Evolutionary conservation across 2,797 vertebrate genomes (phyloP).

Genomic region (Muraenolepis orangiensis): DNA sequence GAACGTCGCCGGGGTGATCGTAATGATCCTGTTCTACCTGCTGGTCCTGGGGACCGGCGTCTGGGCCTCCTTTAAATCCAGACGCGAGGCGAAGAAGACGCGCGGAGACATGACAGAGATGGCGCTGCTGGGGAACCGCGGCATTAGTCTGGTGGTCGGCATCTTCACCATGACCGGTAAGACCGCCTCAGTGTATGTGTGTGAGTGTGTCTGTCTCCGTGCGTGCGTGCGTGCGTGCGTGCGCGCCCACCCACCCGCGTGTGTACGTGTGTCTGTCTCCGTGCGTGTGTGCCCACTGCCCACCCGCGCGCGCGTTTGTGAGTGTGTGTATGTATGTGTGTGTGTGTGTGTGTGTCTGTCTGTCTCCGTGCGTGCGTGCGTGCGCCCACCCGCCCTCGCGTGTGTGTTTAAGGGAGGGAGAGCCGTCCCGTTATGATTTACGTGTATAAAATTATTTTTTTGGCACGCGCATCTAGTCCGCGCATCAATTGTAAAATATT

Average conservation of each 20-base stretch:
- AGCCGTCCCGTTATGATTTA: too few species aligned
- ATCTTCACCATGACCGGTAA: constrained; percentile 69
- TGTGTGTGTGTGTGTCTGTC: too few species aligned
- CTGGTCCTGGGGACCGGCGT: constrained; percentile 65
- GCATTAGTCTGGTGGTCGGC: constrained; percentile 61
- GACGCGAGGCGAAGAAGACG: constrained; percentile 48
- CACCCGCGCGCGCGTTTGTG: too few species aligned
- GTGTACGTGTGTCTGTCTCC: not conserved
- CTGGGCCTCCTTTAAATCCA: constrained; percentile 62
- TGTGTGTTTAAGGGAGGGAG: too few species aligned
- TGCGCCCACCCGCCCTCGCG: too few species aligned
- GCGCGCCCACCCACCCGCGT: too few species aligned
- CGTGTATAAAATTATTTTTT: too few species aligned
- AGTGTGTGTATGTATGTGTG: not conserved
- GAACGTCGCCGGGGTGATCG: constrained; percentile 59
- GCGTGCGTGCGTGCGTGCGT: not conserved
- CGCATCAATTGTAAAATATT: too few species aligned
- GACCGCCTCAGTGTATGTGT: constrained; percentile 23
- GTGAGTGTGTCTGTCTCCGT: not conserved
- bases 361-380: too few species aligned
- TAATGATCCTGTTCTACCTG: constrained; percentile 62
- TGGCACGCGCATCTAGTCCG: not conserved
- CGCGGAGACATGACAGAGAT: constrained; percentile 57
- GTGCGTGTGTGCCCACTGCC: too few species aligned
- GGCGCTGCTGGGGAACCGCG: constrained; percentile 60